phyloP scores from a whole-genome alignment of 2,888 invertebrate species.

The Cylindroiulus punctatus region DNA sequence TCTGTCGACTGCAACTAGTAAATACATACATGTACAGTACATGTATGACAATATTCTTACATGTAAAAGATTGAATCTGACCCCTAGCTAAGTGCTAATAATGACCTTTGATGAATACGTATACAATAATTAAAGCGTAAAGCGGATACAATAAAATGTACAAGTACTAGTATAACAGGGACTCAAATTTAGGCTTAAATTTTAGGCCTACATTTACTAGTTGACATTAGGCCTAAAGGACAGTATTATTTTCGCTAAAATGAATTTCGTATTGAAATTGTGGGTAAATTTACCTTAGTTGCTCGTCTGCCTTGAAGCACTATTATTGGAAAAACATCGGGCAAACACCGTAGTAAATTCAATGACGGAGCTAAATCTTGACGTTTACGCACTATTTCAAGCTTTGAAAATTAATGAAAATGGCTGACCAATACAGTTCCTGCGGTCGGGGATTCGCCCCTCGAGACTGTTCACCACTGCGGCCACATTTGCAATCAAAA shows the following conservation, averaged over 20 bases:
- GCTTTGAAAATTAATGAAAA: constrained; percentile 54
- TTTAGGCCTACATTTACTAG: constrained; percentile 50
- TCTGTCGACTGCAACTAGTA: not conserved
- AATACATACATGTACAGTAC: no score
- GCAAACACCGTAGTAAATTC: not conserved
- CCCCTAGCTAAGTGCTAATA: not conserved
- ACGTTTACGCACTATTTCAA: constrained; percentile 50
- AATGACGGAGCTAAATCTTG: not conserved
- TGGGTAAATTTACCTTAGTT: constrained; percentile 8
- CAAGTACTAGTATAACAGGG: no score
- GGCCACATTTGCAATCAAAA: constrained; percentile 45
- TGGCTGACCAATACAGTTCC: constrained; percentile 50
- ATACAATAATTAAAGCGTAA: no score
- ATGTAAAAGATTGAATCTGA: not conserved
- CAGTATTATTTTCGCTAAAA: constrained; percentile 36
- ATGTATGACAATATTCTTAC: no score
- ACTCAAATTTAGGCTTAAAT: constrained; percentile 48
- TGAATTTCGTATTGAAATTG: constrained; percentile 48
- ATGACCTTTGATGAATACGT: not conserved
- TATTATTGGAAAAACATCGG: not conserved
- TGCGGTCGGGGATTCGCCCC: constrained; percentile 13
- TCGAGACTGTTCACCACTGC: constrained; percentile 48
- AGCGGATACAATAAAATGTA: no score
- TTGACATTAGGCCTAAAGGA: constrained; percentile 50
- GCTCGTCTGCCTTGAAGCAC: not conserved